Base-by-base conservation (phyloP, 2,888 invertebrate species). In the Trichopoda pennipes region DNA sequence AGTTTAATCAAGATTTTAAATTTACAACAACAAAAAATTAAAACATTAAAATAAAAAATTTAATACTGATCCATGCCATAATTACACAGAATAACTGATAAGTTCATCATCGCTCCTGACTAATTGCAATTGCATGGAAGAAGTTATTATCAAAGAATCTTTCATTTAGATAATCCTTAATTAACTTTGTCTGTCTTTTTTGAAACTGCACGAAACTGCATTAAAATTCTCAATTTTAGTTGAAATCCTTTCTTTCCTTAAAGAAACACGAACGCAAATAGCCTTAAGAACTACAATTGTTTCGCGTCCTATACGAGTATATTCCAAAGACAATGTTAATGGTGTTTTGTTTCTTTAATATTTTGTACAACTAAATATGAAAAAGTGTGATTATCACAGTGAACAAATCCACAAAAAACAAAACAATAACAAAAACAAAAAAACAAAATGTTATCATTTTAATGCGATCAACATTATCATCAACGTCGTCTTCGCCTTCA, bases 251-350 rank as follows among this genome's bases (percentile, higher is more conserved):
- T 55, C 63, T 58, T 23, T 58, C 51, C 14, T 49, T 19, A 0
- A 49, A 12, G 38, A 32, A 42, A 64, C 66, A 56, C 60, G 68
- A n/a, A n/a, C n/a, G 63, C 56, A 69, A 73, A 81, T 73, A 38
- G 73, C 73, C 81, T 80, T 73, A 84, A 84, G 84, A 81, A 76
- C 85, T 87, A 86, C 87, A 89, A 89, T 89, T 88, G 87, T 88
- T 61, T 88, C 87, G 81, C 87, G n/a, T 58, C 81, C n/a, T n/a
- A n/a, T n/a, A n/a, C n/a, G n/a, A n/a, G n/a, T n/a, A 85, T 87
- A 47, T 55, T 55, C 23, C 6, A 42, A 47, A 28, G 85, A 87
- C 85, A 87, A 86, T 87, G 85, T 87, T 86, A 73, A 81, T 77
- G 84, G 83, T 79, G 81, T 85, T 68, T 81, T 79, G 60, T 38